Evolutionary conservation across 2,888 invertebrate genomes (phyloP), one percentile per base, ranked within the genome.

Genomic region (Aphidius colemani): DNA sequence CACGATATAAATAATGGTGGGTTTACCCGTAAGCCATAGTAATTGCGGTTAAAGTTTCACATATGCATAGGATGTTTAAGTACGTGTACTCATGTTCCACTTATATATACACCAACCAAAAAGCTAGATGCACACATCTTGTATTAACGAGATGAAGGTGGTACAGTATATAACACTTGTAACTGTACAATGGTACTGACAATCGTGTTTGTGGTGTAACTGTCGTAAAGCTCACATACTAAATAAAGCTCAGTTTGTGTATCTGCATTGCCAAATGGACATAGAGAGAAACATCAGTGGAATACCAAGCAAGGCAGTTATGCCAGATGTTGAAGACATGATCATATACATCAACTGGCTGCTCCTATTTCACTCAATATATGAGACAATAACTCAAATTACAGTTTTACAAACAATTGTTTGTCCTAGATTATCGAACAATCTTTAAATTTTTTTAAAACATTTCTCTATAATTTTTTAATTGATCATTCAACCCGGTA

Each of bases 171-270:
- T 77, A 75, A 75, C 63, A 44, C 75, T 78, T 78, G 75, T 78
- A 78, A 75, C 75, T 72, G 72, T 70, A 72, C 76, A 72, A 13
- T 53, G 45, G 49, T 62, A 63, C 73, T 71, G 74, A 74, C 75
- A 71, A 76, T 74, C 73, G 71, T 78, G 78, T 78, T 78, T 78
- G 78, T 72, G 78, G 79, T 78, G 71, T 73, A 75, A 78, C 30
- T 75, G 76, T 79, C 77, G 75, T 75, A 75, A 75, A 77, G 76
- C 77, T 79, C 74, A 65, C 56, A 72, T 74, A 30, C 30, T 4
- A 30, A 2, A 30, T 30, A 5, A 30, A 5, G 5, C 30, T 30
- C 5, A 5, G 30, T 30, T 30, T 74, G 72, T 71, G 68, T 64
- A 59, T 70, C 66, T 67, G 70, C 71, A 66, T 53, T 68, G 66